A percentile compares a stretch with the other conserved stretches of the same genome.
phyloP scores from a whole-genome alignment of 1,140 invertebrate species.

The Saccostrea glomerata region DNA sequence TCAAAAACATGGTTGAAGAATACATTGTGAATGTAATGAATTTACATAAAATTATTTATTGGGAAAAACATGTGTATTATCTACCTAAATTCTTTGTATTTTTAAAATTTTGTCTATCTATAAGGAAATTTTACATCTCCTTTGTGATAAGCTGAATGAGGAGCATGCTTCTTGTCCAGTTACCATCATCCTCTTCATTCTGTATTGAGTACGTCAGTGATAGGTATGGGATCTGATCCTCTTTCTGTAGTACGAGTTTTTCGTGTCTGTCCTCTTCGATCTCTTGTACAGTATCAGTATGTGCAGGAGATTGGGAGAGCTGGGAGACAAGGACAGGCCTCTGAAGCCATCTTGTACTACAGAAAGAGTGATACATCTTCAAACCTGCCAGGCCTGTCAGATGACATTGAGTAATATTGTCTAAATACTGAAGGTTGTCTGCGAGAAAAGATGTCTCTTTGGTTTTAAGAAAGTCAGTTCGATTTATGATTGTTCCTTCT shows the following conservation, averaged over 20 bases:
- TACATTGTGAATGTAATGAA: neutral
- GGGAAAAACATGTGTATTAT: too few relatives aligned
- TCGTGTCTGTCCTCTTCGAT: conserved; percentile 44
- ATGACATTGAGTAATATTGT: conserved; percentile 47
- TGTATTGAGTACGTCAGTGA: conserved; percentile 35
- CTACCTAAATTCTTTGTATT: too few relatives aligned
- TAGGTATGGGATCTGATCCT: conserved; percentile 51
- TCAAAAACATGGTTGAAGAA: neutral
- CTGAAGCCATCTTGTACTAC: conserved; percentile 26
- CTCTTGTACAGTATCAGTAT: conserved; percentile 36
- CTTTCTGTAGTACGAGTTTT: conserved; percentile 23
- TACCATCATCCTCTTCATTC: neutral
- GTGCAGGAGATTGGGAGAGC: conserved; percentile 48
- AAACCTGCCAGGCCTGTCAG: conserved; percentile 42
- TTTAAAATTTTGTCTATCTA: neutral
- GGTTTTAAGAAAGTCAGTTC: conserved; percentile 22
- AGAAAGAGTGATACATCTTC: conserved; percentile 36
- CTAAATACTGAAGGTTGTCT: conserved; percentile 26
- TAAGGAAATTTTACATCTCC: neutral
- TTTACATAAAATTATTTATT: neutral
- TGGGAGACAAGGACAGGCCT: conserved; percentile 32
- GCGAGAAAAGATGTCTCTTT: conserved; percentile 34
- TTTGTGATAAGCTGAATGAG: neutral
- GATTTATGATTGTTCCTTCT: conserved; percentile 29
- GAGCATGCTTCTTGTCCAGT: neutral